Base-by-base conservation (phyloP, 2,113 vertebrate species). In the Tinamus guttatus region DNA sequence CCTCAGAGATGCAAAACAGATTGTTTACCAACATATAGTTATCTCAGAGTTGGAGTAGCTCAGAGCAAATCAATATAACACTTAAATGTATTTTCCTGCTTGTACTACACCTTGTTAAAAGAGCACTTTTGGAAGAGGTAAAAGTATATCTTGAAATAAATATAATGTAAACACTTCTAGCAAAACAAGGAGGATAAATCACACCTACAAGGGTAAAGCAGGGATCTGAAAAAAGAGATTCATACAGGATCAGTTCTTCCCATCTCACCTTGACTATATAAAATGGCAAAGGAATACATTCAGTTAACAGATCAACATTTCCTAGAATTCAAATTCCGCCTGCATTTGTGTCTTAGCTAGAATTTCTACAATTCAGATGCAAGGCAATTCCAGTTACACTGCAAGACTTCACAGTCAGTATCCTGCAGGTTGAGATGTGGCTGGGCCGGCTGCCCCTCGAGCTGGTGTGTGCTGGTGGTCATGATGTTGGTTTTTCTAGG, bases 61-160 rank as follows among this genome's bases (percentile, higher is more conserved):
- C 30, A 9, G 34, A 80, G 30, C 77, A 93, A 96, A 96, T 90
- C 94, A 82, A 92, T 82, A 17, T 3, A 90, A 94, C 18, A 22
- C 62, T 83, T 94, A 96, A 89, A 89, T 75, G 60, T 70, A 71
- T 65, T 77, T 93, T 94, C 67, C 91, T 60, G 65, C 60, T 73
- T 85, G 30, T 45, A 71, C 86, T 85, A 56, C 49, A 63, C n/a
- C 34, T 67, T 60, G 62, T 60, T 92, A 87, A 87, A 19, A 77
- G 71, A 54, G 87, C 43, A 38, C n/a, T 80, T 88, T 40, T 74
- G 63, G 28, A 60, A 83, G 76, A 85, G 47, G 79, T 71, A 58
- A 76, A 87, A 87, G 24, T 18, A 70, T 52, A 63, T 60, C 11
- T 47, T 81, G 68, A 84, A 85, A 90, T 41, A 56, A 16, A 47